phyloP scores from a whole-genome alignment of 2,797 vertebrate genomes.

The Spinus olivaceus region DNA sequence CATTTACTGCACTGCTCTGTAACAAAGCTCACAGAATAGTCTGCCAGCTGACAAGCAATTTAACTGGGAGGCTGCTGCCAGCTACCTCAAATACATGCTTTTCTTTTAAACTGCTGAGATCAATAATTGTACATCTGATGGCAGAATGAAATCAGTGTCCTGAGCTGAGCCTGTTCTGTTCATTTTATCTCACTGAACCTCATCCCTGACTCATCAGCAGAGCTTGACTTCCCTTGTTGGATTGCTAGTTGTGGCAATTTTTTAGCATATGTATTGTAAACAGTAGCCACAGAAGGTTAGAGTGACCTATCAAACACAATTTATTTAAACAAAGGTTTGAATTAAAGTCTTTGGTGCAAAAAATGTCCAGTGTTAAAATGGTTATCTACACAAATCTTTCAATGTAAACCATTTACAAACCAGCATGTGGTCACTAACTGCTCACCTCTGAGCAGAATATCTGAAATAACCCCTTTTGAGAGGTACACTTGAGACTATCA shows the following conservation, averaged over 20 bases:
- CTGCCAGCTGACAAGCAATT: slow-evolving; percentile 3
- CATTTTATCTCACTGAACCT: slow-evolving; percentile 4
- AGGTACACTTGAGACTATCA: background rate
- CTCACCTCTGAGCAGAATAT: background rate
- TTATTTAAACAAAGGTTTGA: background rate
- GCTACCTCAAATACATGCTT: slow-evolving; percentile 2
- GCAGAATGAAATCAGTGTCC: slow-evolving; percentile 6
- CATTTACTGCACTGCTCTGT: background rate
- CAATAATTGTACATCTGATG: slow-evolving; percentile 9
- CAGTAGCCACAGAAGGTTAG: background rate
- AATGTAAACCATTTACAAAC: background rate
- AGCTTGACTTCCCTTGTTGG: background rate
- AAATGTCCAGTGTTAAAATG: background rate
- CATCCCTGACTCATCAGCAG: background rate
- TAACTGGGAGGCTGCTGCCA: slow-evolving; percentile 31
- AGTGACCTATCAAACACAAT: background rate
- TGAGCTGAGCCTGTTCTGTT: background rate
- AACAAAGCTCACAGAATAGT: background rate
- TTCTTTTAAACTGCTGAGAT: slow-evolving; percentile 37
- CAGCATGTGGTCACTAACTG: background rate
- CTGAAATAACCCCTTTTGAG: slow-evolving; percentile 8
- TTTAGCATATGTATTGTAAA: background rate
- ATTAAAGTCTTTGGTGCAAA: background rate
- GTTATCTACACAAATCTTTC: background rate
- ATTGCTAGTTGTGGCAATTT: background rate